Evolutionary conservation across 2,113 vertebrate genomes (phyloP), one percentile per base, ranked within the genome.

Genomic region (Taxidea taxus): DNA sequence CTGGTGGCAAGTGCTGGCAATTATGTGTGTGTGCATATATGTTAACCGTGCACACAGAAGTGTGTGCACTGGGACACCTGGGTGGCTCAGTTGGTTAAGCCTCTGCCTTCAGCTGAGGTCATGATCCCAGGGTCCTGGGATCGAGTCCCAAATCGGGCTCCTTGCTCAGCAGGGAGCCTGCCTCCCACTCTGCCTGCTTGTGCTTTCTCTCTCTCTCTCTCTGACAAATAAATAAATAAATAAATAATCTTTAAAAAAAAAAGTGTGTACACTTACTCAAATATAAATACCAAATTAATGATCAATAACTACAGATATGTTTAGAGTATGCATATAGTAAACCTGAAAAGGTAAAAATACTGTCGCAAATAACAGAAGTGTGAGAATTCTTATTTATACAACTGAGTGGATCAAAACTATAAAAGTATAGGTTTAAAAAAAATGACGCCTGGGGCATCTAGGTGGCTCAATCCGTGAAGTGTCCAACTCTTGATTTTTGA

Each of bases 1-100:
- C 3, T 31, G 49, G 18, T 18, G 83, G 4, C 14, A 27, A 68
- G 7, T 3, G 44, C 4, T 60, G 64, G 64, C 42, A 6, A 9
- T 9, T 29, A 2, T 11, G 3, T 89, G 29, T 42, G 2, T 4
- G 6, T 14, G 7, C 2, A 1, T n/a, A 14, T 58, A 81, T 6
- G 4, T 68, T 29, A 27, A 64, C 44, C 7, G 7, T n/a, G 18
- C 3, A 60, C 27, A 88, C 47, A 56, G 25, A 23, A 15, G 15
- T 49, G 27, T 7, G 15, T 75, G 23, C 51, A 4, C n/a, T n/a
- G n/a, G n/a, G n/a, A n/a, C n/a, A n/a, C n/a, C n/a, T n/a, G n/a
- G n/a, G n/a, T n/a, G n/a, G n/a, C n/a, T n/a, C n/a, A n/a, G n/a
- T n/a, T n/a, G n/a, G n/a, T n/a, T n/a, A n/a, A n/a, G n/a, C n/a